These are phyloP conservation scores for Caenorhabditis sp. DNA, from an alignment of 2,888 invertebrate species.

Conservation along the genomic window DNA sequence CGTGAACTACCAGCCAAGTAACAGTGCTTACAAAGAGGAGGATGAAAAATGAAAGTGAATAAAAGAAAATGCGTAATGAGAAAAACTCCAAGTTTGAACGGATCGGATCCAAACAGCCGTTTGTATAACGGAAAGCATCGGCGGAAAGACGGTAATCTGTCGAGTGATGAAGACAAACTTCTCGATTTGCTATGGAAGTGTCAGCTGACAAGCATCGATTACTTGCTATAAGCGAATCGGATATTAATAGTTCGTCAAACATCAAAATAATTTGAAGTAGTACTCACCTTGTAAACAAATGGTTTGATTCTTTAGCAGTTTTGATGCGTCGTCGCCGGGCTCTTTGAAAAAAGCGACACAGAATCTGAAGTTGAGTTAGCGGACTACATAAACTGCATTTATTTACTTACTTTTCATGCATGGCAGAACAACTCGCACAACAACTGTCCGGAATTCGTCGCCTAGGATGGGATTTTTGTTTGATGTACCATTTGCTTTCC, in stretches of 20 bases:
- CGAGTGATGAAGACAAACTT: constrained; percentile 29
- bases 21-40: constrained; percentile 42
- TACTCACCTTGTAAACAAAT: constrained; percentile 52
- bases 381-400: neutral
- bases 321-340: constrained; percentile 8
- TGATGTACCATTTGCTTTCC: constrained; percentile 46
- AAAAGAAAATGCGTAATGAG: constrained; percentile 47
- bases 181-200: constrained; percentile 42
- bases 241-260: neutral
- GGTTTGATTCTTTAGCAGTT: constrained; percentile 33
- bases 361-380: constrained; percentile 12
- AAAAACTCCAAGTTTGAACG: constrained; percentile 46
- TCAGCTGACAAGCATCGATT: constrained; percentile 47
- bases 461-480: constrained; percentile 38
- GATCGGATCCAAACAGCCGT: constrained; percentile 45
- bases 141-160: constrained; percentile 17
- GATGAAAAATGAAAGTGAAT: constrained; percentile 33
- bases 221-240: constrained; percentile 40
- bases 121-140: constrained; percentile 33
- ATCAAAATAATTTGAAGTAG: neutral
- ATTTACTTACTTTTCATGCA: constrained; percentile 46
- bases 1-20: constrained; percentile 46
- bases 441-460: constrained; percentile 51
- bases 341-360: constrained; percentile 52
- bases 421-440: constrained; percentile 57